Evolutionary conservation across 2,888 invertebrate species (phyloP).

Genomic region (Erannis defoliaria): DNA sequence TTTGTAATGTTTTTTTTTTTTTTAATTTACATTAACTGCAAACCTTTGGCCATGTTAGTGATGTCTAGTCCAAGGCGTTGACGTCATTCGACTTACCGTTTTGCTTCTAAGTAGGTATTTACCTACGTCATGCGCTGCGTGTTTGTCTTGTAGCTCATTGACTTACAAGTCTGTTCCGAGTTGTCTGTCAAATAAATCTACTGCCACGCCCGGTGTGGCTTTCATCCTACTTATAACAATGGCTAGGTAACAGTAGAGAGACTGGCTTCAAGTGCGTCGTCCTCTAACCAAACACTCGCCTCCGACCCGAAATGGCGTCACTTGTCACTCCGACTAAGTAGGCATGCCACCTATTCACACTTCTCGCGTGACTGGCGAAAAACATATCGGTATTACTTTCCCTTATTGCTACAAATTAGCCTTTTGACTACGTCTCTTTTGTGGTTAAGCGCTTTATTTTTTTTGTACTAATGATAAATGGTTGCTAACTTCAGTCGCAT

Average conservation of each 20-base stretch:
- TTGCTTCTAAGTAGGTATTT: slow-evolving; percentile 1
- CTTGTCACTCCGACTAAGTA: slow-evolving; percentile 59
- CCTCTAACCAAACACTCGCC: slow-evolving; percentile 67
- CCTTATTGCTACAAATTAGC: slow-evolving; percentile 62
- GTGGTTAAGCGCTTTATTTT: slow-evolving; percentile 37
- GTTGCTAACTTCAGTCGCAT: slow-evolving; percentile 20
- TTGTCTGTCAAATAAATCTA: slow-evolving; percentile 17
- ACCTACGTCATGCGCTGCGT: slow-evolving; percentile 8
- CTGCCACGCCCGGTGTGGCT: slow-evolving; percentile 21
- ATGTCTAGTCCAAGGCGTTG: neutral
- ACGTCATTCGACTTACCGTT: neutral
- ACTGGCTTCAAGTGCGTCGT: slow-evolving; percentile 39
- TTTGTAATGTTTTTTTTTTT: no score
- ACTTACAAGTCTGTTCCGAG: slow-evolving; percentile 4
- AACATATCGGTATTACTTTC: slow-evolving; percentile 57
- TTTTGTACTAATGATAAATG: slow-evolving; percentile 27
- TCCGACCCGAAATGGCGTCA: slow-evolving; percentile 69
- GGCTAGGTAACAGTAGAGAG: slow-evolving; percentile 31
- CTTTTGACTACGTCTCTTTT: slow-evolving; percentile 38
- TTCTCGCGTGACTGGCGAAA: slow-evolving; percentile 67
- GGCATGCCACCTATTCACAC: slow-evolving; percentile 53
- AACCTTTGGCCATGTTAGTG: neutral
- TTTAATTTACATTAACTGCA: neutral
- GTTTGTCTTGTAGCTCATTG: slow-evolving; percentile 10
- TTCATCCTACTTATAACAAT: slow-evolving; percentile 26